phyloP scores from a whole-genome alignment of 2,113 vertebrate species.

The Cranoglanis bouderius region DNA sequence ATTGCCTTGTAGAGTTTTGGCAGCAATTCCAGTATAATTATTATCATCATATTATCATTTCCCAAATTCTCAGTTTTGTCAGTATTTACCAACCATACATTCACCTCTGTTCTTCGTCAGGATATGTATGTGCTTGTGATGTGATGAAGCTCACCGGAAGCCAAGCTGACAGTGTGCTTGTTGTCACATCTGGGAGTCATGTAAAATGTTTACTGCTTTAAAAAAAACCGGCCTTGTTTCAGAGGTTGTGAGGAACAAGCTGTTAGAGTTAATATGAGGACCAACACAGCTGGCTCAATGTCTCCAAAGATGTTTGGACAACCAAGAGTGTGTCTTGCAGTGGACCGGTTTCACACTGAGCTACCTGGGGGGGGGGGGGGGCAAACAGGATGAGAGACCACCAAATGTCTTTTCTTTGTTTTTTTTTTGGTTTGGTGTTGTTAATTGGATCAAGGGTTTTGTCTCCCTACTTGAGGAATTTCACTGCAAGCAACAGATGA shows the following conservation, averaged over 20 bases:
- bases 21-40: neutral
- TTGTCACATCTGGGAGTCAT: neutral
- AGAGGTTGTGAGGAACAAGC: neutral
- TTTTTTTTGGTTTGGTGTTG: slow-evolving; percentile 39
- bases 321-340: slow-evolving; percentile 21
- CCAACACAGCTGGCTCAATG: slow-evolving; percentile 47
- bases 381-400: slow-evolving; percentile 36
- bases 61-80: neutral
- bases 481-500: neutral
- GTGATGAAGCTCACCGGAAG: neutral
- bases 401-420: slow-evolving; percentile 46
- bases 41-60: neutral
- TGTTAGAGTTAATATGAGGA: slow-evolving; percentile 36
- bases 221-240: neutral
- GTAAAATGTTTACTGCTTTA: slow-evolving; percentile 25
- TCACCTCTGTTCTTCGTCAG: neutral
- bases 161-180: neutral
- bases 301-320: slow-evolving; percentile 44
- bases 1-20: neutral
- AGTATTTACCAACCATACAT: neutral
- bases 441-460: slow-evolving; percentile 40
- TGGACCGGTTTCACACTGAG: slow-evolving; percentile 5
- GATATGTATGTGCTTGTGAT: neutral
- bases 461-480: slow-evolving; percentile 3
- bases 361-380: slow-evolving; percentile 40